These are phyloP conservation scores for Leucosticte australis DNA, from an alignment of 2,113 vertebrate genomes.

Conservation along the genomic window DNA sequence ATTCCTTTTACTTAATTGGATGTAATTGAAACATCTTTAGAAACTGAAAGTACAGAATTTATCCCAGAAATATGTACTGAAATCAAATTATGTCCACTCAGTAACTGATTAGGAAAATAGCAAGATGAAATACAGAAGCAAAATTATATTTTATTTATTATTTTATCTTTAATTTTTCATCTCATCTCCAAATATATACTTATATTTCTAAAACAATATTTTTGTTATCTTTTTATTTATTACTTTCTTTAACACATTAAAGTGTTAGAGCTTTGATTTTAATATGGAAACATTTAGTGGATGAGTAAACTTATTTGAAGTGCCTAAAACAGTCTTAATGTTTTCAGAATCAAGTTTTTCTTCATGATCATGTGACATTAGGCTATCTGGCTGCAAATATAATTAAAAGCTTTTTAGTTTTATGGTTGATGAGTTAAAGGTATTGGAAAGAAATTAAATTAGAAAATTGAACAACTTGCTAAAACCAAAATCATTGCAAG, in stretches of 20 bases:
- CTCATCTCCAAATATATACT: not conserved
- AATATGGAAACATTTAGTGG: not conserved
- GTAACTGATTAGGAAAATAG: not conserved
- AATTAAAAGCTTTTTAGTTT: slow-evolving; percentile 14
- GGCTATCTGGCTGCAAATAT: not conserved
- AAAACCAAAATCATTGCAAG: not conserved
- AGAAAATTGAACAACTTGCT: not conserved
- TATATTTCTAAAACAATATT: not conserved
- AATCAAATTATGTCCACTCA: not conserved
- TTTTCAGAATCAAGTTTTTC: not conserved
- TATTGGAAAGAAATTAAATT: slow-evolving; percentile 3
- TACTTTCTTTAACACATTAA: not conserved
- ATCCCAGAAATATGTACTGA: not conserved
- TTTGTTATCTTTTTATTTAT: not conserved
- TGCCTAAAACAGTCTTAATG: not conserved
- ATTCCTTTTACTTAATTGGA: not conserved
- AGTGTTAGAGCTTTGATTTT: not conserved
- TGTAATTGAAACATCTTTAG: not conserved
- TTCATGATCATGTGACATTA: not conserved
- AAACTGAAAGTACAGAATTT: not conserved
- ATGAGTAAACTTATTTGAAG: not conserved
- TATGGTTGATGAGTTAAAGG: not conserved
- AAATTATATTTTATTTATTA: not conserved
- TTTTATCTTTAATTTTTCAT: not conserved
- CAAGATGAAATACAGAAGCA: not conserved